Base-by-base conservation (phyloP, 2,888 invertebrate species). In the Diarsia mendica region DNA sequence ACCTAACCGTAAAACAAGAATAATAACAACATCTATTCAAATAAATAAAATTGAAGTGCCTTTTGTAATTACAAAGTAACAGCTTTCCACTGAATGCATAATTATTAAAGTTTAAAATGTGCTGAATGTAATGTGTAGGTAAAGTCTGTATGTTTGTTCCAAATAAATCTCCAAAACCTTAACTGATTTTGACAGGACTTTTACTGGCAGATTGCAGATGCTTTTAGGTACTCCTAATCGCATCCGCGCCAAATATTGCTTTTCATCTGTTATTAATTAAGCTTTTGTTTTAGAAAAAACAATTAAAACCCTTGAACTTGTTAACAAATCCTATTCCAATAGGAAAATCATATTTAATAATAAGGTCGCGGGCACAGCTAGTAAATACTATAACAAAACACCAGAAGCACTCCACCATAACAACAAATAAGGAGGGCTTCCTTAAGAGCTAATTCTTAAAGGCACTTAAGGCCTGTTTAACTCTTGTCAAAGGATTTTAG, bases 371-470 rank as follows among this genome's bases (percentile, higher is more conserved):
- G 9, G 51, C 2, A 23, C 13, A 11, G 23, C 6, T 13, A 55
- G 15, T 68, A 48, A 48, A 58, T 55, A 74, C 13, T 64, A 39
- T 23, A 69, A 71, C 13, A 73, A 73, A 71, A 53, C n/a, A 28
- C 39, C 60, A 28, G 6, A 58, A 55, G 28, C 48, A 48, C 53
- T 69, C 18, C 11, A 67, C 39, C 15, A 39, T 51, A 23, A 15
- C 11, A n/a, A 65, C 76, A 79, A 77, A 67, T 74, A 80, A 60
- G 15, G n/a, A n/a, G 20, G 20, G 6, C n/a, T 77, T 68, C 28
- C 6, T 67, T 66, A 49, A 61, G 48, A 69, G n/a, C 68, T 72
- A 72, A 83, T 77, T 80, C 71, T 67, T 39, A 39, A 46, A 69
- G 44, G 6, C 60, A 66, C 61, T 70, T 70, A 28, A 28, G 60